Conservation (phyloP, 2,888 invertebrate genomes). For the Sinohyriopsis cumingii region DNA sequence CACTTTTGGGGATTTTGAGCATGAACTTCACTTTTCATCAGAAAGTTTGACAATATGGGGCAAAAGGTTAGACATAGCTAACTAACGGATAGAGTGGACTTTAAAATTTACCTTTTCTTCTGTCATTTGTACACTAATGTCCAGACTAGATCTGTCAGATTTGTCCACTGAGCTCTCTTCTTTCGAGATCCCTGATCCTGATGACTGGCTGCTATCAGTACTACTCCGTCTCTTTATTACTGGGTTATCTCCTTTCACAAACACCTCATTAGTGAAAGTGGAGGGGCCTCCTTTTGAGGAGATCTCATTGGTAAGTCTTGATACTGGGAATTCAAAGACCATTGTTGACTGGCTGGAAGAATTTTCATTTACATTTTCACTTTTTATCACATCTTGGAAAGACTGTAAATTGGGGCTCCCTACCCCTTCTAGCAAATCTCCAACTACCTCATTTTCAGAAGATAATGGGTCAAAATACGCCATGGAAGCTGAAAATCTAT, state of each 20-base stretch:
- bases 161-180: slow-evolving; percentile 24
- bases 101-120: slow-evolving; percentile 52
- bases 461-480: slow-evolving; percentile 59
- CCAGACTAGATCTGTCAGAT: slow-evolving; percentile 29
- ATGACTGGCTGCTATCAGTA: slow-evolving; percentile 47
- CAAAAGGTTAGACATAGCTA: no score
- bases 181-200: slow-evolving; percentile 37
- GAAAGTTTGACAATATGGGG: no score
- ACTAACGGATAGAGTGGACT: neutral
- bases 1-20: no score
- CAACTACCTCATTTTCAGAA: slow-evolving; percentile 9
- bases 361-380: no score
- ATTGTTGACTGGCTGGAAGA: no score
- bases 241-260: slow-evolving; percentile 7
- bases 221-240: slow-evolving; percentile 33
- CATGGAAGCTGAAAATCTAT: slow-evolving; percentile 60
- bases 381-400: slow-evolving; percentile 7
- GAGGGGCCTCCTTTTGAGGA: no score
- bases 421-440: slow-evolving; percentile 31
- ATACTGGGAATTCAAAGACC: no score
- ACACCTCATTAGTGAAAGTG: slow-evolving; percentile 5
- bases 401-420: slow-evolving; percentile 20
- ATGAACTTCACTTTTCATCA: no score
- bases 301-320: no score
- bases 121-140: slow-evolving; percentile 31